Percentiles rank a stretch among this genome's conserved stretches.
phyloP scores from a whole-genome alignment of 2,888 invertebrate species.

The Mellilla xanthometata region DNA sequence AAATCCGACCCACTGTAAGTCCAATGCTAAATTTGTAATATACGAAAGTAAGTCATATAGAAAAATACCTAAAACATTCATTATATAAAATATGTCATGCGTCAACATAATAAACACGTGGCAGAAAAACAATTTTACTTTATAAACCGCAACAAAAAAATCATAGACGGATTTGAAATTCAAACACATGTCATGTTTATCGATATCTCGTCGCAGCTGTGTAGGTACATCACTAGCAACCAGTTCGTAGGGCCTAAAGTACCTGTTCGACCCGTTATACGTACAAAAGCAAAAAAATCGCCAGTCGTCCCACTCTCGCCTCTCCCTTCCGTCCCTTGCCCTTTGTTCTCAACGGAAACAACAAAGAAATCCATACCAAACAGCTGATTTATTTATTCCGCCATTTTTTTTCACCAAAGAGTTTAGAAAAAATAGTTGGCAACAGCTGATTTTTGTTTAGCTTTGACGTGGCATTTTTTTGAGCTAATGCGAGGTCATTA shows the following conservation, averaged over 20 bases:
- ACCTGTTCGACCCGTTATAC: slow-evolving; percentile 45
- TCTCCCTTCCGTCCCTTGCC: slow-evolving; percentile 8
- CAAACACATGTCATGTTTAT: slow-evolving; percentile 19
- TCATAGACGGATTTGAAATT: no score
- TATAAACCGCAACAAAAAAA: no score
- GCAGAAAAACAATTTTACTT: no score
- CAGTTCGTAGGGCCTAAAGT: slow-evolving; percentile 33
- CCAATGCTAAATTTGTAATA: no score
- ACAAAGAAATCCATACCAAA: slow-evolving; percentile 12
- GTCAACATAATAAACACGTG: no score
- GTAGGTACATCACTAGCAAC: slow-evolving; percentile 36
- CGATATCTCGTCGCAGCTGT: slow-evolving; percentile 20
- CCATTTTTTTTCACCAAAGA: slow-evolving; percentile 15
- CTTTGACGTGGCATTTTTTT: slow-evolving; percentile 23
- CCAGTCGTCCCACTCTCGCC: slow-evolving; percentile 15
- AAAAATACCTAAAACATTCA: no score
- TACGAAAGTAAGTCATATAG: no score
- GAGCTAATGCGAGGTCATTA: background rate
- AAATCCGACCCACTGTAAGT: no score
- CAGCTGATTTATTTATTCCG: slow-evolving; percentile 36
- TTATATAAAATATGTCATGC: no score
- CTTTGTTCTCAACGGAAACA: slow-evolving; percentile 15
- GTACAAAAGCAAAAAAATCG: slow-evolving; percentile 29
- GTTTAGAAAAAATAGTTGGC: slow-evolving; percentile 13
- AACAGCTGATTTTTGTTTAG: slow-evolving; percentile 20